Evolutionary conservation across 2,797 vertebrate genomes (phyloP), one percentile per base, ranked within the genome.

Genomic region (Enteromius paludinosus): DNA sequence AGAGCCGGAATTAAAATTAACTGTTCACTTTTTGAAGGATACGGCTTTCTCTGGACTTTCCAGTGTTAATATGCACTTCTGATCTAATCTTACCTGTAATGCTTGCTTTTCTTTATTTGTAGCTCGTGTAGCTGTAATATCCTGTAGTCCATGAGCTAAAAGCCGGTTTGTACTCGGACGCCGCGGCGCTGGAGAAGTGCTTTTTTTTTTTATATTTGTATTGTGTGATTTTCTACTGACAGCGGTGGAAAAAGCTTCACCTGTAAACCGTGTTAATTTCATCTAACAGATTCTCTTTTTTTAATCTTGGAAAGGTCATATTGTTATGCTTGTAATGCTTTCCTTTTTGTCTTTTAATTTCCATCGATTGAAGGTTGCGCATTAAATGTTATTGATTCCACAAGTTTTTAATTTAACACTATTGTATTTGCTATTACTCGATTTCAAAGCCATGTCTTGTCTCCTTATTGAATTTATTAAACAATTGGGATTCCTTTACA

Each of bases 61-160:
- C 96, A 98, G 96, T 95, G 91, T 95, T 92, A 96, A 97, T 96
- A 91, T 95, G 96, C 93, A 96, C 94, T 96, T 93, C 97, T 98
- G 97, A 98, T 93, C 97, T 97, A 97, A 98, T 98, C 94, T 96
- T 97, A 97, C 76, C 93, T 96, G 95, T 97, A 97, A 97, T 98
- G 97, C 96, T 98, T 99, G 97, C 96, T 97, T 97, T 96, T 97
- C 96, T 96, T 96, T 97, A 97, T 93, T 94, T 97, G 94, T 96
- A 98, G 95, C 96, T 95, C 93, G 95, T 93, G 96, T 98, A 97
- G 96, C 95, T 89, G 95, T 97, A 96, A 96, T 96, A 95, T 92
- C 96, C 95, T 96, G 96, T 97, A 96, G 96, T 98, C 98, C 97
- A 96, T 97, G 97, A 99, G 97, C 97, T 98, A 97, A 98, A 97